Evolutionary conservation across 2,888 invertebrate species (phyloP).

Genomic region (Oligia fasciuncula): DNA sequence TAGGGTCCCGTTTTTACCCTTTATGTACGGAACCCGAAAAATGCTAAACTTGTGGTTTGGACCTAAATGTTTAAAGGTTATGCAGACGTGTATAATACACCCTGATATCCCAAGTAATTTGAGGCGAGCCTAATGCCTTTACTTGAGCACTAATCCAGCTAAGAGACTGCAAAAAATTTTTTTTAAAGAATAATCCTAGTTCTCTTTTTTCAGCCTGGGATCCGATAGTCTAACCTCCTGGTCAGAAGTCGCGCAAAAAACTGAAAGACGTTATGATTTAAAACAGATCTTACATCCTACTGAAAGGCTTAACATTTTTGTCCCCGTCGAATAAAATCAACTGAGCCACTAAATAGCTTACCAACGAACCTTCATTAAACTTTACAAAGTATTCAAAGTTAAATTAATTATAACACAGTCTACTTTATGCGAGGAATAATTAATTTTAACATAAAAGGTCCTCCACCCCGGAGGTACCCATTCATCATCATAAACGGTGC

Average conservation of each 20-base stretch:
- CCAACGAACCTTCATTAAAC: conserved; percentile 65
- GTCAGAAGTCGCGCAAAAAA: neutral
- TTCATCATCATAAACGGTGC: conserved; percentile 34
- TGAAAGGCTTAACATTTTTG: conserved; percentile 19
- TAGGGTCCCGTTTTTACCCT: too few species aligned
- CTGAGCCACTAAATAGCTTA: conserved; percentile 58
- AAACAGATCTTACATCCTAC: neutral
- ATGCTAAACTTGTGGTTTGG: neutral
- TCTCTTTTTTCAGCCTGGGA: neutral
- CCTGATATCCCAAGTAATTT: neutral
- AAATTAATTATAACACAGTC: conserved; percentile 64
- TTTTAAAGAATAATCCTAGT: too few species aligned
- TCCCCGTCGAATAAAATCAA: conserved; percentile 39
- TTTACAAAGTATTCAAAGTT: conserved; percentile 66
- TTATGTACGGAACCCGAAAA: too few species aligned
- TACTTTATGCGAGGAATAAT: conserved; percentile 62
- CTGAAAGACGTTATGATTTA: neutral
- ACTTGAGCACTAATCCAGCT: neutral
- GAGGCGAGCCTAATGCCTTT: neutral
- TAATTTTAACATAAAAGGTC: conserved; percentile 62
- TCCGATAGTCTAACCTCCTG: too few species aligned
- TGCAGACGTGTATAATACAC: neutral
- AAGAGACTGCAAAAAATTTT: too few species aligned
- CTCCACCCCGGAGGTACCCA: neutral
- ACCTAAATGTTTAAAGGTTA: neutral